These are phyloP conservation scores for Lucifuga dentata DNA, from an alignment of 2,113 vertebrate genomes.

Conservation along the genomic window DNA sequence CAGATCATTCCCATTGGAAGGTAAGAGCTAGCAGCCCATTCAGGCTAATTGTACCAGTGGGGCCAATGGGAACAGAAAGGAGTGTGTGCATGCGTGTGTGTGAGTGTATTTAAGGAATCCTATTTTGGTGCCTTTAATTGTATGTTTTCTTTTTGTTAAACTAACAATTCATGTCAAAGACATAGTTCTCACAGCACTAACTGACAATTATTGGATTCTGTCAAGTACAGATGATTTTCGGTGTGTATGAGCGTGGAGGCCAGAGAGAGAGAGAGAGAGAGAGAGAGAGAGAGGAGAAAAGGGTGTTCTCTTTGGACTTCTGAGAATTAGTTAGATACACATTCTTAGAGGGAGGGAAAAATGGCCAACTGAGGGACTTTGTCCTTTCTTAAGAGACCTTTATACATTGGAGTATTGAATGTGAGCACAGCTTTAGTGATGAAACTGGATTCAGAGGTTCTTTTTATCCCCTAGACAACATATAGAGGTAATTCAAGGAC, in stretches of 20 bases:
- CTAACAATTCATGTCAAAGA: slow-evolving; percentile 58
- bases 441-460: slow-evolving; percentile 71
- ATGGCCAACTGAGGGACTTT: slow-evolving; percentile 71
- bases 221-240: slow-evolving; percentile 47
- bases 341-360: slow-evolving; percentile 69
- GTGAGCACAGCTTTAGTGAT: slow-evolving; percentile 67
- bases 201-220: slow-evolving; percentile 65
- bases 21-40: slow-evolving; percentile 62
- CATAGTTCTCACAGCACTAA: slow-evolving; percentile 31
- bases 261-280: background rate
- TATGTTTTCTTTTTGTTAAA: slow-evolving; percentile 56
- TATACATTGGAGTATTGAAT: slow-evolving; percentile 69
- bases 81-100: slow-evolving; percentile 4
- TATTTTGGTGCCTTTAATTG: slow-evolving; percentile 56
- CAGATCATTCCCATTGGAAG: slow-evolving; percentile 72
- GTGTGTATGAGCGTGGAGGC: background rate
- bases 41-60: slow-evolving; percentile 66
- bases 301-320: slow-evolving; percentile 67
- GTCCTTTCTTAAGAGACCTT: slow-evolving; percentile 66
- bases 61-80: slow-evolving; percentile 48
- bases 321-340: slow-evolving; percentile 74
- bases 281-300: slow-evolving; percentile 18
- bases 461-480: slow-evolving; percentile 65
- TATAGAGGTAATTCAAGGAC: slow-evolving; percentile 71
- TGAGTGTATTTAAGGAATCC: slow-evolving; percentile 34